phyloP scores from a whole-genome alignment of 2,888 invertebrate species.

The Lasioglossum leucozonium region DNA sequence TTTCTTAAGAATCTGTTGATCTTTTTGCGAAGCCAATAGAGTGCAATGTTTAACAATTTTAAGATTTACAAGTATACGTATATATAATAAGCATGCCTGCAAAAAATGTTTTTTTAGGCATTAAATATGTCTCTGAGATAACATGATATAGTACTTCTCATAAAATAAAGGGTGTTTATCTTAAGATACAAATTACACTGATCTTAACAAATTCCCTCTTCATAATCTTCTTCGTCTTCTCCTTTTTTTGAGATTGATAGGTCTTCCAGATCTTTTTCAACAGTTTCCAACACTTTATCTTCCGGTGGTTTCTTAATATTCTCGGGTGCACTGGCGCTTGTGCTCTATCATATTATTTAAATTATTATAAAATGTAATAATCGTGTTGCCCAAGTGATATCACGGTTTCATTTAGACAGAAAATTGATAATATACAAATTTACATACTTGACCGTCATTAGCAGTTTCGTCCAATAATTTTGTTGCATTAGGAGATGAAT shows the following conservation, averaged over 20 bases:
- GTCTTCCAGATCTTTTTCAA: constrained; percentile 38
- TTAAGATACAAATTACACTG: constrained; percentile 30
- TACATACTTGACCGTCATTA: constrained; percentile 83
- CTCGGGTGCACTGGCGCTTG: constrained; percentile 11
- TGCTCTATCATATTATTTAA: constrained; percentile 21
- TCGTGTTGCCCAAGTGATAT: not conserved
- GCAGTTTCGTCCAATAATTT: constrained; percentile 81
- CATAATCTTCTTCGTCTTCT: constrained; percentile 50
- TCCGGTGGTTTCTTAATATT: constrained; percentile 4
- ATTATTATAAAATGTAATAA: not conserved
- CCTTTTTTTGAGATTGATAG: constrained; percentile 31
- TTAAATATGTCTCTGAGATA: constrained; percentile 32
- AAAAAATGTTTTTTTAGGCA: constrained; percentile 33
- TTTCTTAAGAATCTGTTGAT: constrained; percentile 9
- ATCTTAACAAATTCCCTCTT: constrained; percentile 51
- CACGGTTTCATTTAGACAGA: not conserved
- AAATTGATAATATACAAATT: constrained; percentile 68
- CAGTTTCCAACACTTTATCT: constrained; percentile 1
- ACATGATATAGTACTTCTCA: constrained; percentile 40
- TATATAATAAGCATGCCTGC: constrained; percentile 28
- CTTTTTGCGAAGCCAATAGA: constrained; percentile 30
- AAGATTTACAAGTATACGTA: constrained; percentile 34
- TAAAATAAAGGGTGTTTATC: constrained; percentile 42
- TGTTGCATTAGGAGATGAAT: constrained; percentile 86
- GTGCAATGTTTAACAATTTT: constrained; percentile 23